Base-by-base conservation (phyloP, 2,113 vertebrate species). In the Salvelinus alpinus region DNA sequence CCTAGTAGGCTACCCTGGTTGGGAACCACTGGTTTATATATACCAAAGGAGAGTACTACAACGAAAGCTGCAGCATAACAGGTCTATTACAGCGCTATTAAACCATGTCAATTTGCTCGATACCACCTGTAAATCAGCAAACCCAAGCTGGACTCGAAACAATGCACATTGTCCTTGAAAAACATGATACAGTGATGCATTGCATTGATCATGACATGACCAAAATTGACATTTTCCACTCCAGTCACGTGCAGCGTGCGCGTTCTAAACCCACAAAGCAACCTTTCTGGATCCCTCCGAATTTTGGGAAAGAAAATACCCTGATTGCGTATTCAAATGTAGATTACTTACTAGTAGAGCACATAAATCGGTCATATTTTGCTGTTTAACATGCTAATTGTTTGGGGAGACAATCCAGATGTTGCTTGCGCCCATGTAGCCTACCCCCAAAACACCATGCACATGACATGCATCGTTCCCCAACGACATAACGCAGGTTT, bases 61-160 rank as follows among this genome's bases (percentile, higher is more conserved):
- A 54, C 12, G 1, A 51, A 51, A 16, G 3, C 48, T 51, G 48
- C 48, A 51, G 48, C 48, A 51, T 16, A 14, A 51, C 48, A 54
- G 12, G 16, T 54, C 3, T 54, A 54, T 54, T 16, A 18, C 14
- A 54, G 16, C 14, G 14, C 51, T 54, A 54, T 54, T 54, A 54
- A 14, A 54, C 14, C 51, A 54, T 12, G 25, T 27, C 29, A 31
- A n/a, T n/a, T 54, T 31, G 60, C 54, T 62, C 70, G 65, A n/a
- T 77, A 20, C 88, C 89, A 89, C 89, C 86, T 91, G 90, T 91
- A 62, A 82, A 79, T 69, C 76, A 57, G 29, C 70, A 27, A 57
- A 47, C 31, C 2, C 51, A 20, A 67, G 18, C 38, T 48, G 29
- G 8, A 62, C 64, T 51, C 57, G 34, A 75, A 78, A 73, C 78